phyloP scores from a whole-genome alignment of 2,888 invertebrate species.

The Nemapogon koenigi region DNA sequence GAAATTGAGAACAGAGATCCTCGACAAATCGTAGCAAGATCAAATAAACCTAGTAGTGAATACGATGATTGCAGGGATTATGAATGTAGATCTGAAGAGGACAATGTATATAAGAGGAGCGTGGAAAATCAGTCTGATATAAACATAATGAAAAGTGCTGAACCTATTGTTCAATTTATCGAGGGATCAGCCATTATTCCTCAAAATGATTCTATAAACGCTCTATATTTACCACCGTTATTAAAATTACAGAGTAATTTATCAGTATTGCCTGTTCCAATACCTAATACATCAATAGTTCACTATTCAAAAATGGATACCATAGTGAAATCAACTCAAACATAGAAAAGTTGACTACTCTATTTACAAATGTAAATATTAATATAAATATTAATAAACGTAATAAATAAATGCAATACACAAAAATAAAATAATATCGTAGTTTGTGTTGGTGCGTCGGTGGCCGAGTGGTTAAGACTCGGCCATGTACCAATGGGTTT shows the following conservation, averaged over 20 bases:
- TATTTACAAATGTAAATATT: too few species aligned
- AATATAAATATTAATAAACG: too few species aligned
- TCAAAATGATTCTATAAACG: conserved; percentile 31
- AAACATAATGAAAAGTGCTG: not conserved
- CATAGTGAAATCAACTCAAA: conserved; percentile 17
- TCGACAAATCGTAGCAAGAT: too few species aligned
- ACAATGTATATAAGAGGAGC: not conserved
- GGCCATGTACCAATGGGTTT: too few species aligned
- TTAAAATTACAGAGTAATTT: conserved; percentile 38
- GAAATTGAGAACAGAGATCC: too few species aligned
- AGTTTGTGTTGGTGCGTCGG: too few species aligned
- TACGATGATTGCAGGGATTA: too few species aligned
- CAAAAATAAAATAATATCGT: too few species aligned
- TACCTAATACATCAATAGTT: conserved; percentile 47
- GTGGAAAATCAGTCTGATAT: not conserved
- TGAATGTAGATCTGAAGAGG: not conserved
- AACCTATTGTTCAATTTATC: conserved; percentile 23
- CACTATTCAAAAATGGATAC: conserved; percentile 46
- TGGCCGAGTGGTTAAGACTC: too few species aligned
- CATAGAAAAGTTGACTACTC: too few species aligned
- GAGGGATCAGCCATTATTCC: conserved; percentile 37
- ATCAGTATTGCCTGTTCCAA: conserved; percentile 42
- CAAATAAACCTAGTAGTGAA: too few species aligned
- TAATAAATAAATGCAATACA: too few species aligned
- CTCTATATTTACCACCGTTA: conserved; percentile 37